These are phyloP conservation scores for Tenthredo scrophulariae DNA, from an alignment of 2,888 invertebrate genomes.

Conservation along the genomic window DNA sequence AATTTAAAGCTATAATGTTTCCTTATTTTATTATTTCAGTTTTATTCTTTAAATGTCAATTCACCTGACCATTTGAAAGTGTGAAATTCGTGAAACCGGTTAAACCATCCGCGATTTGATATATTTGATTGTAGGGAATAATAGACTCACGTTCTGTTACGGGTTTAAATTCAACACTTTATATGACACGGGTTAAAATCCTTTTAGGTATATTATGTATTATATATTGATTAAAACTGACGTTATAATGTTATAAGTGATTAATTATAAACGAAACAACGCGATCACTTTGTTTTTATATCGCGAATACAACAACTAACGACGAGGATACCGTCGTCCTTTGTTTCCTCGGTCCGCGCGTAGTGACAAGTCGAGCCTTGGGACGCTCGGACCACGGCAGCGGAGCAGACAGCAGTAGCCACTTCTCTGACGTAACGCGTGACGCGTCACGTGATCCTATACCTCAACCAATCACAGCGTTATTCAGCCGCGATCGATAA, in stretches of 20 bases:
- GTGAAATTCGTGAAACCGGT: not conserved
- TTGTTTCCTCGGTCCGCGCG: not conserved
- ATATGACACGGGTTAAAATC: not conserved
- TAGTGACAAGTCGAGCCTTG: not conserved
- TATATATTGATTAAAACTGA: not conserved
- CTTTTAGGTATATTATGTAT: not conserved
- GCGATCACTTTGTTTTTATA: not conserved
- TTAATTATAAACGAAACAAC: not conserved
- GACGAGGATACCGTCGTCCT: not conserved
- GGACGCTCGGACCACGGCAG: not conserved
- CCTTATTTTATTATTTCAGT: not conserved
- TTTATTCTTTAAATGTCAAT: not conserved
- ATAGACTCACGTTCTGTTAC: not conserved
- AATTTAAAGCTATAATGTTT: not conserved
- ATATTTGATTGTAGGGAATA: not conserved
- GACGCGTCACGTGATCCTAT: constrained; percentile 29
- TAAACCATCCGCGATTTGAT: not conserved
- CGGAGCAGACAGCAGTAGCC: not conserved
- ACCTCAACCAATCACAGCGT: not conserved
- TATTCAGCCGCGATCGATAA: constrained; percentile 22
- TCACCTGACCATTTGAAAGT: not conserved
- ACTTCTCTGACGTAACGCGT: constrained; percentile 34
- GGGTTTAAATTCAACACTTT: not conserved
- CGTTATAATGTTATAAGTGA: not conserved
- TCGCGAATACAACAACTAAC: not conserved